phyloP scores from a whole-genome alignment of 1,140 invertebrate genomes.

The Odontomachus brunneus region DNA sequence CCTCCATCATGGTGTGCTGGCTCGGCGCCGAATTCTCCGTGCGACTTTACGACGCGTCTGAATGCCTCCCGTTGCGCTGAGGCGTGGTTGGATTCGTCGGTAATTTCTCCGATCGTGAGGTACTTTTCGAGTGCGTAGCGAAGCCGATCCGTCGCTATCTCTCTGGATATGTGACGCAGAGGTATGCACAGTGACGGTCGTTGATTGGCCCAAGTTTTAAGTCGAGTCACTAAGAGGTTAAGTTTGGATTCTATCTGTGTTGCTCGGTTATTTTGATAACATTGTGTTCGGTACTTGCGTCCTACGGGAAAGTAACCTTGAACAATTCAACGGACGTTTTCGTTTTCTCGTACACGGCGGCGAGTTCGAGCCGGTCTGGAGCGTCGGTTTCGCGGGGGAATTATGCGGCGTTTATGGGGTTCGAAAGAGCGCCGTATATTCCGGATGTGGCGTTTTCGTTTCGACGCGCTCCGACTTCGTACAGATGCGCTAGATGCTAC shows the following conservation, averaged over 20 bases:
- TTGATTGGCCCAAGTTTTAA: no score
- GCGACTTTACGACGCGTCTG: not conserved
- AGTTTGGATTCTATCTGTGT: no score
- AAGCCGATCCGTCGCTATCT: no score
- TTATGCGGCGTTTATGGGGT: not conserved
- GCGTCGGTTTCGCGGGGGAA: constrained; percentile 3
- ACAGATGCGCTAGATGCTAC: not conserved
- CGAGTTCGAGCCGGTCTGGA: no score
- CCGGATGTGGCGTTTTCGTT: constrained; percentile 12
- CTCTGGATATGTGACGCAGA: not conserved
- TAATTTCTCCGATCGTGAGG: not conserved
- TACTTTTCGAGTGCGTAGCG: not conserved
- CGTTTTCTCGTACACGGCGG: no score
- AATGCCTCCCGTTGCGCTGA: constrained; percentile 5
- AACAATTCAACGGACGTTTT: no score
- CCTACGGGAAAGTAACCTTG: no score
- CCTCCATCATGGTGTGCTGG: constrained; percentile 41
- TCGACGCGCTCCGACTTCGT: not conserved
- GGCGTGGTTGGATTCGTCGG: constrained; percentile 27
- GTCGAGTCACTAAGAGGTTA: no score
- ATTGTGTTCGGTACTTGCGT: no score
- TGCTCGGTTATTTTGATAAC: no score
- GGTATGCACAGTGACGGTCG: no score
- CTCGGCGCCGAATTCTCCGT: constrained; percentile 25
- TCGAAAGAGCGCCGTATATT: constrained; percentile 31